phyloP scores from a whole-genome alignment of 1,140 invertebrate genomes.

The Saccostrea glomerata region DNA sequence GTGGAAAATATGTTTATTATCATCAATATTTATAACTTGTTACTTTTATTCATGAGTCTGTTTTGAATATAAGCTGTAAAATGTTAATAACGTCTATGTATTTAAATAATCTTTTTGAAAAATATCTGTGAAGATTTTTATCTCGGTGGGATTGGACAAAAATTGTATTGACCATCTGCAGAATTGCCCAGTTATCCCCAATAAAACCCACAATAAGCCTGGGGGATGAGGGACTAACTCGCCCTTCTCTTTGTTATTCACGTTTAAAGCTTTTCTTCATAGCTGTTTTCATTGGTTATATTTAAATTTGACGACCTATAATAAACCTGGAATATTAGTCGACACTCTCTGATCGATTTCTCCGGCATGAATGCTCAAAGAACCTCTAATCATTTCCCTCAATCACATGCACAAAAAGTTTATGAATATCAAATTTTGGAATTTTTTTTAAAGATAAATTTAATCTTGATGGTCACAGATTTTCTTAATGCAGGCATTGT shows the following conservation, averaged over 20 bases:
- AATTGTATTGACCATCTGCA: constrained; percentile 27
- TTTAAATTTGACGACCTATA: constrained; percentile 28
- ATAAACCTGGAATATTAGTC: constrained; percentile 26
- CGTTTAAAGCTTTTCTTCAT: not conserved
- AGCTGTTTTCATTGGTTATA: constrained; percentile 22
- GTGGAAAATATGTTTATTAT: not conserved
- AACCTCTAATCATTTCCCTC: too few species aligned
- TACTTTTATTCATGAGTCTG: constrained; percentile 28
- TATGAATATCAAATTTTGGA: too few species aligned
- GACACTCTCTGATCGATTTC: not conserved
- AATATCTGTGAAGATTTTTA: constrained; percentile 21
- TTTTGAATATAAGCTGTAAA: constrained; percentile 28
- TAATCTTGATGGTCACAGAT: too few species aligned
- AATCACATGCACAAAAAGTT: too few species aligned
- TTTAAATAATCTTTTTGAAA: constrained; percentile 31
- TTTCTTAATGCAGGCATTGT: too few species aligned
- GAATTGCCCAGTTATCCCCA: constrained; percentile 29
- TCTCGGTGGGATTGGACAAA: constrained; percentile 4
- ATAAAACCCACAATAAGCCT: not conserved
- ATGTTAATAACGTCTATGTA: constrained; percentile 16
- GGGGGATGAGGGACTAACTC: constrained; percentile 17
- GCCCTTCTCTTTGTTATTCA: not conserved
- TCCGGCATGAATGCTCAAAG: too few species aligned
- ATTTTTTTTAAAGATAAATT: too few species aligned
- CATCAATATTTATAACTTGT: constrained; percentile 24